Conservation (phyloP, 2,113 vertebrate species). For the Melanocharis versteri region DNA sequence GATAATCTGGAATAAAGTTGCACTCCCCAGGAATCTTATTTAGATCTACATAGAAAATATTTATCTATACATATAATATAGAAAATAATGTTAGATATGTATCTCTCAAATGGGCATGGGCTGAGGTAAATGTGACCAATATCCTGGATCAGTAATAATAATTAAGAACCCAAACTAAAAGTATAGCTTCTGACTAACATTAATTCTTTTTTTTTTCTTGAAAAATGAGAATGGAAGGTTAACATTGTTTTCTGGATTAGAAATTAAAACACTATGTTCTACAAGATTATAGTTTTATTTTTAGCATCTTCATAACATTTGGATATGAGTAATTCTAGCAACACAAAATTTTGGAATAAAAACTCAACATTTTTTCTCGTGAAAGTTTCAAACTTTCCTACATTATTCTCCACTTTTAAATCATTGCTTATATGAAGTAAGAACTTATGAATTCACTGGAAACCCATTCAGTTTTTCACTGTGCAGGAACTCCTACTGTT, state of each 20-base stretch:
- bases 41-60: neutral
- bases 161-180: neutral
- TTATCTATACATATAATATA: neutral
- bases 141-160: neutral
- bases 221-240: neutral
- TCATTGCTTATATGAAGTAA: neutral
- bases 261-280: neutral
- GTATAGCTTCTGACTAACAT: neutral
- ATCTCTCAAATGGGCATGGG: neutral
- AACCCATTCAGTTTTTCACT: neutral
- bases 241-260: neutral
- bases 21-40: neutral
- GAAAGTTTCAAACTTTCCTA: neutral
- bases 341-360: neutral
- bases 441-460: neutral
- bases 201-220: neutral
- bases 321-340: neutral
- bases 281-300: neutral
- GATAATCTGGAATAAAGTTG: neutral
- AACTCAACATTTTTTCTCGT: rapidly evolving
- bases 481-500: neutral
- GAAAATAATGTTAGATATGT: neutral
- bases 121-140: neutral
- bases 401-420: neutral
- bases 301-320: neutral